Evolutionary conservation across 2,797 vertebrate species (phyloP), one percentile per base, ranked within the genome.

Genomic region (Harpagifer antarcticus): DNA sequence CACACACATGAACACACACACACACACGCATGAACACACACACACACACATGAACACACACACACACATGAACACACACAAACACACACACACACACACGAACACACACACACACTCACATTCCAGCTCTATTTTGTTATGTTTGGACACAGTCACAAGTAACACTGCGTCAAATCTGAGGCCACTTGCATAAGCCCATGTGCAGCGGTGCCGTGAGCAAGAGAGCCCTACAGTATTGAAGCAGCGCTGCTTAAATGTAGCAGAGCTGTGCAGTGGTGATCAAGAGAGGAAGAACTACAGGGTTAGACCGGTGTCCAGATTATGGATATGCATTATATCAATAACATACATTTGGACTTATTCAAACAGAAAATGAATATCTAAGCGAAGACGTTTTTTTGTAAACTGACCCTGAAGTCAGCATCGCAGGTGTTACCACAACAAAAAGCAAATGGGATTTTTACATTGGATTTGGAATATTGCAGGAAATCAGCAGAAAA

Each of bases 221-320:
- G 42, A 52, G 47, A 45, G 61, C 48, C 19, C 53, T 86, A 44
- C 86, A 89, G 88, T 68, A 88, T 62, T 89, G 27, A 27, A 6
- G 52, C 55, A 64, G 60, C 57, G 16, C 47, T 37, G 12, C 5
- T 68, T 53, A 42, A 59, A 49, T 33, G 27, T 27, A 6, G 52
- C 55, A 64, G 60, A 57, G 16, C 47, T 37, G 12, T 17, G 44
- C 55, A 76, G 40, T 42, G 49, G 63, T 63, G 23, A 57, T 33
- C 23, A 23, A 53, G 31, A 54, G 52, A 17, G 43, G 20, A n/a
- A 11, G 16, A 57, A 14, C 1, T 19, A 8, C 40, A 62, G 45
- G 16, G 20, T 48, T 16, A 2, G 6, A 19, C 40, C 49, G 47
- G 64, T 50, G 59, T 64, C 11, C 13, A 11, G 10, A 19, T 19